These are phyloP conservation scores for Eurois occulta DNA, from an alignment of 2,888 invertebrate genomes.

Conservation along the genomic window DNA sequence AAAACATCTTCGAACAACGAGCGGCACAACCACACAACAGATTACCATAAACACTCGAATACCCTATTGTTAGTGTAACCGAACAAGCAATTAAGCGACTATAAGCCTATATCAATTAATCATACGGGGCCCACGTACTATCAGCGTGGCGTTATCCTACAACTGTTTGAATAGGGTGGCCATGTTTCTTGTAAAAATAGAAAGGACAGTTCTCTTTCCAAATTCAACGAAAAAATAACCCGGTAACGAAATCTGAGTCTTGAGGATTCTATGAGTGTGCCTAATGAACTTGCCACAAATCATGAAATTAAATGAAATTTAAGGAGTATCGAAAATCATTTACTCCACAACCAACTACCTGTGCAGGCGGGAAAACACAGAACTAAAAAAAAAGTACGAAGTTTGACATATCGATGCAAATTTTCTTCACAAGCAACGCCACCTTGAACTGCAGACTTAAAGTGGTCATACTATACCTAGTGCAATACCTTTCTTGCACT, in stretches of 20 bases:
- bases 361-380: too few species aligned
- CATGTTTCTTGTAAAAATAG: constrained; percentile 40
- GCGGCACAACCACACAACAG: constrained; percentile 25
- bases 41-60: constrained; percentile 66
- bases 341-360: too few species aligned
- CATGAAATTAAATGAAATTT: background rate
- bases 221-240: background rate
- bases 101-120: constrained; percentile 84
- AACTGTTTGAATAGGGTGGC: constrained; percentile 72
- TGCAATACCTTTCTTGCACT: background rate
- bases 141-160: constrained; percentile 82
- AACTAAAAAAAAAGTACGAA: too few species aligned
- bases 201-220: background rate
- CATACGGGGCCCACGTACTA: constrained; percentile 84
- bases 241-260: background rate
- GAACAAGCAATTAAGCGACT: constrained; percentile 85
- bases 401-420: too few species aligned
- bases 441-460: too few species aligned
- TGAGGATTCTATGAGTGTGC: background rate
- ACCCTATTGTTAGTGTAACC: constrained; percentile 76
- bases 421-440: too few species aligned
- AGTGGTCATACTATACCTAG: too few species aligned
- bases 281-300: background rate
- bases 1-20: constrained; percentile 15
- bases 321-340: background rate